phyloP scores from a whole-genome alignment of 1,140 invertebrate genomes.

The Drosophila asahinai region DNA sequence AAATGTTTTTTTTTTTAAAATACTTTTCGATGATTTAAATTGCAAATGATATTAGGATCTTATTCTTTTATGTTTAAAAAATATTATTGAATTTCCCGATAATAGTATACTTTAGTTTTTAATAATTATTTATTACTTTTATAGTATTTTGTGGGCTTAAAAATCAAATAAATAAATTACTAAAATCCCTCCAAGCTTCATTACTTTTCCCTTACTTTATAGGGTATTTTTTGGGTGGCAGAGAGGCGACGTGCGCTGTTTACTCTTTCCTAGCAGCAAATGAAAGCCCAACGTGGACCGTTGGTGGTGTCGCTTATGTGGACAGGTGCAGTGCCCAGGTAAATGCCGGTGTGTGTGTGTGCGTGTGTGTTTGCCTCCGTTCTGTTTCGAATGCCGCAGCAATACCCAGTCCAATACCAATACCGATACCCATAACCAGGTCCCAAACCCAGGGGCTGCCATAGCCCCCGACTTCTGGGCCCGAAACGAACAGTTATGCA shows the following conservation, averaged over 20 bases:
- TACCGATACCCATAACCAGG: slow-evolving; percentile 45
- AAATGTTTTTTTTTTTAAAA: too few relatives aligned
- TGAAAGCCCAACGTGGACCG: slow-evolving; percentile 62
- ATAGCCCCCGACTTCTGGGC: slow-evolving; percentile 46
- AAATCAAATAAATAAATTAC: background rate
- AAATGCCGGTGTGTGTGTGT: slow-evolving; percentile 24
- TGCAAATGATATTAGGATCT: too few relatives aligned
- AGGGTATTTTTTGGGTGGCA: slow-evolving; percentile 6
- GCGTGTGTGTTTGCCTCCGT: slow-evolving; percentile 67
- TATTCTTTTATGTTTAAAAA: too few relatives aligned
- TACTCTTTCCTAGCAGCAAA: slow-evolving; percentile 71
- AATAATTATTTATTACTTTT: too few relatives aligned
- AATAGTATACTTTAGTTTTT: too few relatives aligned
- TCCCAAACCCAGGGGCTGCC: slow-evolving; percentile 21
- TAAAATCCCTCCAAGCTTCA: background rate
- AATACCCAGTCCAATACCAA: slow-evolving; percentile 26
- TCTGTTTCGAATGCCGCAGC: slow-evolving; percentile 69
- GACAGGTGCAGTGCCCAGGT: slow-evolving; percentile 69
- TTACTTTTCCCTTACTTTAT: background rate
- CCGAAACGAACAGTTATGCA: slow-evolving; percentile 75
- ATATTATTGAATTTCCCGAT: too few relatives aligned
- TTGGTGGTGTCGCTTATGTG: slow-evolving; percentile 59
- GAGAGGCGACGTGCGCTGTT: slow-evolving; percentile 56
- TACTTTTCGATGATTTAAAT: too few relatives aligned
- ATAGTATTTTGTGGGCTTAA: too few relatives aligned